Evolutionary conservation across 2,797 vertebrate species (phyloP).

Genomic region (Rachycentron canadum): DNA sequence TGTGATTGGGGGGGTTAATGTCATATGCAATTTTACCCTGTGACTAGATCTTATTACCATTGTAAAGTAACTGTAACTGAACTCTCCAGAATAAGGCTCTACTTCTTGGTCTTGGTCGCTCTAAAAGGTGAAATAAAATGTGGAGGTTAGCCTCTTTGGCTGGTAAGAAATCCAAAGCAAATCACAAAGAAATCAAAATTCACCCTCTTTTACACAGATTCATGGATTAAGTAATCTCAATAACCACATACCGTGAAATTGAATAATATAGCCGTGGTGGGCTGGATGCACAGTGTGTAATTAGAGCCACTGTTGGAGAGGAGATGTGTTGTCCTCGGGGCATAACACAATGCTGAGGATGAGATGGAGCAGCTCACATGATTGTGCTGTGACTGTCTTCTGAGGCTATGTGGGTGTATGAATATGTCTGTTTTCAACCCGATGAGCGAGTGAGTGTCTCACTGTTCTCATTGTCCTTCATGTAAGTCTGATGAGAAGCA

Average conservation of each 20-base stretch:
- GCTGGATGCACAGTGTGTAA: slow-evolving; percentile 23
- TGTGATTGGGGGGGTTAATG: not conserved
- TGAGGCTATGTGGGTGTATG: slow-evolving; percentile 64
- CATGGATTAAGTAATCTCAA: not conserved
- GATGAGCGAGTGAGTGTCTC: slow-evolving; percentile 43
- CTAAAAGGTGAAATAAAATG: not conserved
- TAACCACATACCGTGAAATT: not conserved
- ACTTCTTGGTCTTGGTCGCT: too few species aligned
- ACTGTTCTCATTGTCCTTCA: slow-evolving; percentile 63
- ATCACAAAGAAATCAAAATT: not conserved
- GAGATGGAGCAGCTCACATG: slow-evolving; percentile 78
- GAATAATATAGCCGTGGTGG: not conserved
- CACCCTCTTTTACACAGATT: not conserved
- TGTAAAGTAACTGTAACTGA: not conserved
- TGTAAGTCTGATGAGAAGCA: slow-evolving; percentile 52
- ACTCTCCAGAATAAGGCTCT: not conserved
- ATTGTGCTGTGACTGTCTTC: slow-evolving; percentile 82
- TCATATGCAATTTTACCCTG: not conserved
- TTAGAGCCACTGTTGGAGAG: slow-evolving; percentile 24
- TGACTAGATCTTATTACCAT: slow-evolving; percentile 33
- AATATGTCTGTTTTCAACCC: slow-evolving; percentile 35
- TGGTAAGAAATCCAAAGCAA: not conserved
- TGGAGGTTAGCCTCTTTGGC: not conserved
- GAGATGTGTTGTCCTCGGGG: slow-evolving; percentile 51
- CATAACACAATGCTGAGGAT: slow-evolving; percentile 46